Conservation (phyloP, 2,888 invertebrate species). For the Drosophila vallismaia region DNA sequence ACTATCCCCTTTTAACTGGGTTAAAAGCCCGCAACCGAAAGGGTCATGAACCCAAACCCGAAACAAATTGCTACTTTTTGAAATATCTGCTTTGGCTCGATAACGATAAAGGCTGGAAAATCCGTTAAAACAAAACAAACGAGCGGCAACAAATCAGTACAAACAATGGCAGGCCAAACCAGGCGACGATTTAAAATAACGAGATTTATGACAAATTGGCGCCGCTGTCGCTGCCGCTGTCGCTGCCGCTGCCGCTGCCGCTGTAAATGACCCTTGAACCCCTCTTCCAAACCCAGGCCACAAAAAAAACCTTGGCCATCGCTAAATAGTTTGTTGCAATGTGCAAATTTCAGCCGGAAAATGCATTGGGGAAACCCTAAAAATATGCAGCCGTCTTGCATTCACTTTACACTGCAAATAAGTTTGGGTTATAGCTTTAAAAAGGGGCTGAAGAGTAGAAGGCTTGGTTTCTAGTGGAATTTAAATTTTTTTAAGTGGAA, state of each 20-base stretch:
- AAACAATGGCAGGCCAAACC: conserved; percentile 16
- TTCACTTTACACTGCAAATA: conserved; percentile 5
- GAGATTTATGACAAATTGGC: conserved; percentile 78
- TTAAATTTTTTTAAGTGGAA: background rate
- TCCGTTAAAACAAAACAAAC: conserved; percentile 1
- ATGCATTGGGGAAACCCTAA: conserved; percentile 61
- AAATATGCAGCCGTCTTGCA: conserved; percentile 57
- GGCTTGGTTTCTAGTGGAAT: too few relatives aligned
- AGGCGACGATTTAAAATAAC: conserved; percentile 70
- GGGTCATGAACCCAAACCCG: too few relatives aligned
- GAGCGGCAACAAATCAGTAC: conserved; percentile 12
- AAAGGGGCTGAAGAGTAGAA: too few relatives aligned
- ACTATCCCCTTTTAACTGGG: background rate
- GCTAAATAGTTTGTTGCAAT: conserved; percentile 65
- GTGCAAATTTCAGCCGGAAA: conserved; percentile 29
- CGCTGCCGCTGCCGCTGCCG: conserved; percentile 32
- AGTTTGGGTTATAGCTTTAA: background rate
- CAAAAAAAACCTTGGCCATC: conserved; percentile 13
- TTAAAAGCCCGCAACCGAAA: background rate
- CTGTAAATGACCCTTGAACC: background rate
- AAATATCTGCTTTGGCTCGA: conserved; percentile 50
- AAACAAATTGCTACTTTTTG: background rate
- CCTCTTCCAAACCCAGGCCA: background rate
- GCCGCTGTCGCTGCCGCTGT: conserved; percentile 24
- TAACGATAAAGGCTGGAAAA: conserved; percentile 45